Evolutionary conservation across 2,888 invertebrate species (phyloP), one percentile per base, ranked within the genome.

Genomic region (Aradus depressus): DNA sequence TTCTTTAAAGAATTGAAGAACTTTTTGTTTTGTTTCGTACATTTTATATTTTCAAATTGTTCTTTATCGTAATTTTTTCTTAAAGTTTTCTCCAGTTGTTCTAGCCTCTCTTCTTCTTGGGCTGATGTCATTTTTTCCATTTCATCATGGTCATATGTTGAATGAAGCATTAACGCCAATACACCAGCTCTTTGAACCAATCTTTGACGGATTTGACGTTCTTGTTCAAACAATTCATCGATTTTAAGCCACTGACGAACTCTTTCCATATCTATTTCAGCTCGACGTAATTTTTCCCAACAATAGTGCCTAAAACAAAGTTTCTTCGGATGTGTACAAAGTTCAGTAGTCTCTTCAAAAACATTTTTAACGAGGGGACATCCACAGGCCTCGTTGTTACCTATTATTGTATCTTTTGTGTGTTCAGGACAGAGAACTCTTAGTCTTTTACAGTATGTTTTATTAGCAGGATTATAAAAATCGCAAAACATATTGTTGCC

Each of bases 401-500:
- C 76, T n/a, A 89, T 80, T 70, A 91, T 90, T 0, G 89, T 82
- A 62, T 92, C 91, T 67, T 95, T 96, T 62, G 87, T 89, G 68
- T 98, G 97, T 64, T 98, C 98, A 0, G 98, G 96, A 64, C 98
- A 98, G 59, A 98, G 75, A 0, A 97, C 93, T 59, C 92, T 77
- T 51, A 98, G 70, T 48, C 97, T 72, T 69, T 97, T 97, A 69
- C 98, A 98, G 64, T 97, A 98, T 0, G 95, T 95, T 44, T 80
- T 79, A 63, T 85, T 90, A 3, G 75, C 72, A 0, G 85, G 79
- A 69, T 95, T 96, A 70, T 84, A 96, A 67, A 84, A 90, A 64
- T 98, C 97, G 67, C 98, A 98, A 69, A 97, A 97, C 84, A 98
- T 91, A 61, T 90, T 90, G 69, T 89, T 90, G 0, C 87, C 88